Conservation (phyloP, 2,797 vertebrate species). For the Columba guinea region DNA sequence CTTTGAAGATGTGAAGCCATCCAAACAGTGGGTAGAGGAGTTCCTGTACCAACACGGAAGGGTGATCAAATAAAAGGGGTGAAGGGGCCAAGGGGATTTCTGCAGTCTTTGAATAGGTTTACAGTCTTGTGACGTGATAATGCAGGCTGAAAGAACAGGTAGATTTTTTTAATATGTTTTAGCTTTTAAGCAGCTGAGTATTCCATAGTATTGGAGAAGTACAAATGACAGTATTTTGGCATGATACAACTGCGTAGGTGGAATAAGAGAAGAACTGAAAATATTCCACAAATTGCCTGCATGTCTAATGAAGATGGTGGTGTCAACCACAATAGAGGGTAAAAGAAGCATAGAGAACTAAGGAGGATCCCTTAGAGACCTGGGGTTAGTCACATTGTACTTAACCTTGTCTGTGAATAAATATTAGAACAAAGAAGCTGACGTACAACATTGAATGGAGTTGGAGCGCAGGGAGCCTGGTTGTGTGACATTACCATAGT, state of each 20-base stretch:
- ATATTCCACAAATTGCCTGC: conserved; percentile 33
- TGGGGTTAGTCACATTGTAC: background rate
- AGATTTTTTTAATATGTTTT: background rate
- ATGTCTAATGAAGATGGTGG: conserved; percentile 52
- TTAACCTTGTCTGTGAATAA: conserved; percentile 23
- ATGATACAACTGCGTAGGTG: background rate
- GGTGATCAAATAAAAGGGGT: background rate
- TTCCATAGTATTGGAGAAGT: background rate
- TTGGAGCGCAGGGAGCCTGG: background rate
- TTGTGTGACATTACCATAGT: background rate
- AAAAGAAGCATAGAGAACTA: background rate
- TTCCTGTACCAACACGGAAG: background rate
- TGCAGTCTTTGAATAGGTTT: background rate
- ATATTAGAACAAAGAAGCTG: background rate
- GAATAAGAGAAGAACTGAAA: conserved; percentile 32
- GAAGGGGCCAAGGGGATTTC: background rate
- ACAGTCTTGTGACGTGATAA: background rate
- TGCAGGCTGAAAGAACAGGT: background rate
- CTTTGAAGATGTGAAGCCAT: background rate
- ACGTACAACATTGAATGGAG: background rate
- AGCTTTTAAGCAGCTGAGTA: background rate
- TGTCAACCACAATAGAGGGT: conserved; percentile 43
- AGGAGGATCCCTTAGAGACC: background rate
- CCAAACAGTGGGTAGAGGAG: background rate
- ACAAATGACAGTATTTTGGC: conserved; percentile 15